phyloP scores from a whole-genome alignment of 2,113 vertebrate species.

The Tursiops truncatus region DNA sequence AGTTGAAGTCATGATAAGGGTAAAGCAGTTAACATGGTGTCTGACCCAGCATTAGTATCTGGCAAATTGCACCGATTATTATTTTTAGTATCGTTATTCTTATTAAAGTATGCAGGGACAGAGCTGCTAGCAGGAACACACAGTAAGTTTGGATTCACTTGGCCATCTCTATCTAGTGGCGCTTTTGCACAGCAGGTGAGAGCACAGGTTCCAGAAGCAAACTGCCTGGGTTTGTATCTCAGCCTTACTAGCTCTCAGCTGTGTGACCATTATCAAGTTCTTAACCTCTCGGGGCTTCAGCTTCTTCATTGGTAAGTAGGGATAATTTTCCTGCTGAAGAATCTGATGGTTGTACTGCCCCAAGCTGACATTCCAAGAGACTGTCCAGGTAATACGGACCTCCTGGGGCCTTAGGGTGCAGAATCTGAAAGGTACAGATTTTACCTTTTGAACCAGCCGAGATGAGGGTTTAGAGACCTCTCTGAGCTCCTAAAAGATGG shows the following conservation, averaged over 20 bases:
- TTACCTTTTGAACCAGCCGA: neutral
- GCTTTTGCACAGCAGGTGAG: neutral
- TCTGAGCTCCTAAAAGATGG: neutral
- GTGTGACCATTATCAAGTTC: too few relatives aligned
- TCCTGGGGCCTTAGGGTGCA: neutral
- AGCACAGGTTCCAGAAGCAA: neutral
- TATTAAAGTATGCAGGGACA: neutral
- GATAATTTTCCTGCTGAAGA: neutral
- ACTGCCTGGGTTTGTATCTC: too few relatives aligned
- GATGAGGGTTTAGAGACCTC: neutral
- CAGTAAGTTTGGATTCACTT: neutral
- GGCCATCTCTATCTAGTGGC: neutral
- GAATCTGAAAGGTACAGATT: neutral
- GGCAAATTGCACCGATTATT: neutral
- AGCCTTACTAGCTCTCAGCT: too few relatives aligned
- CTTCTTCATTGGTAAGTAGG: neutral
- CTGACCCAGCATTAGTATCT: neutral
- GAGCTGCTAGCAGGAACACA: neutral
- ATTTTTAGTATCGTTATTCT: neutral
- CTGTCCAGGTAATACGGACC: neutral
- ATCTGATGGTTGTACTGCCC: neutral
- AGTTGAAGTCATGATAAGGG: neutral
- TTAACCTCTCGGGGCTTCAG: too few relatives aligned
- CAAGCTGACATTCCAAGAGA: neutral
- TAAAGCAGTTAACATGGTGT: neutral